Percentiles rank a stretch among this genome's conserved stretches.
Evolutionary conservation across 2,113 vertebrate genomes (phyloP).

Genomic region (Gorsachius goisagi): DNA sequence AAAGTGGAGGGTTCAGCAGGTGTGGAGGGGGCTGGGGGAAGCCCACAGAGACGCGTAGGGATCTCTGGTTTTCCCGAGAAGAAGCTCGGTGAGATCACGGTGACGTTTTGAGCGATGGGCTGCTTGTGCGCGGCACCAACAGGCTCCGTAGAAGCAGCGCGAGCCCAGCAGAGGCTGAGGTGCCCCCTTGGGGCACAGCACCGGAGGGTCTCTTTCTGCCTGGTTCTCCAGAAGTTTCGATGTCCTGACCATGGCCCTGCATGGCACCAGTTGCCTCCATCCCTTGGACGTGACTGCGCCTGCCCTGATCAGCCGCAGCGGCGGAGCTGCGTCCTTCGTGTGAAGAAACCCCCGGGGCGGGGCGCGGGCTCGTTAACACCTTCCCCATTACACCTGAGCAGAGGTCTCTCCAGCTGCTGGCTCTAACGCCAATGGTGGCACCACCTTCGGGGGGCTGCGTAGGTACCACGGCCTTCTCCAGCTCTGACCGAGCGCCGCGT

Average conservation of each 20-base stretch:
- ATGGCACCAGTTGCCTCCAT: fast-evolving
- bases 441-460: fast-evolving
- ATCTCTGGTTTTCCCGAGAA: background rate
- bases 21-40: background rate
- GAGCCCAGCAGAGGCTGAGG: background rate
- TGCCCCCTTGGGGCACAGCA: background rate
- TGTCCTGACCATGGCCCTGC: fast-evolving
- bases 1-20: background rate
- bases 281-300: fast-evolving
- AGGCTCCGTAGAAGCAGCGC: background rate
- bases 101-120: fast-evolving
- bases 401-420: fast-evolving
- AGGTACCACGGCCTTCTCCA: background rate
- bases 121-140: background rate
- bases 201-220: background rate
- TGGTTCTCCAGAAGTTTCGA: background rate
- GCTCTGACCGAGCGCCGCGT: fast-evolving
- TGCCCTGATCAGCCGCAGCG: too few species aligned
- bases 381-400: fast-evolving
- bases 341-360: fast-evolving
- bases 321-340: fast-evolving
- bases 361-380: fast-evolving
- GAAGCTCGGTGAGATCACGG: fast-evolving
- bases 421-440: background rate
- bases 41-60: fast-evolving